Base-by-base conservation (phyloP, 2,113 vertebrate genomes). In the Orcinus orca region DNA sequence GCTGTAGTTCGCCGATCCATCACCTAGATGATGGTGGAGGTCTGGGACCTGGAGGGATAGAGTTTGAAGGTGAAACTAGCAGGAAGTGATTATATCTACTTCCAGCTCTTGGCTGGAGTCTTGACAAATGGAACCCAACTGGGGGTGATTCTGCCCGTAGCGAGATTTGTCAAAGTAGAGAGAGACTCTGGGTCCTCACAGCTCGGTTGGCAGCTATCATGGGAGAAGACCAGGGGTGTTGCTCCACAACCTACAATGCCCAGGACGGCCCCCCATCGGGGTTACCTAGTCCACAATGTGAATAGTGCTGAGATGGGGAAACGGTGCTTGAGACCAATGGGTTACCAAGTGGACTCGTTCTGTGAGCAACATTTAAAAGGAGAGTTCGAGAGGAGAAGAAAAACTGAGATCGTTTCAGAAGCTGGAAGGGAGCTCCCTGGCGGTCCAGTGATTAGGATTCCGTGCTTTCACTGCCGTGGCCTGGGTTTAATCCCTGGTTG, bases 161-260 rank as follows among this genome's bases (percentile, higher is more conserved):
- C 8, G 6, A 3, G 15, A 12, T 58, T 18, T 5, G 58, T 29
- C 58, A 65, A 53, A 8, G 26, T 6, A 31, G 15, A 33, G 58
- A 36, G n/a, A 33, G 15, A 33, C 4, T 76, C 74, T 2, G 10
- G 2, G n/a, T 65, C 44, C 3, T 12, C 5, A 26, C 20, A 25
- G 25, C 4, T 3, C 36, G 41, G n/a, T 31, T 2, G 0, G 2
- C 18, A 38, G 31, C 65, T 14, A 1, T 31, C 4, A 1, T 31
- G 50, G 25, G n/a, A 20, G 8, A 25, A 21, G 47, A 5, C 7
- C 4, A 4, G 14, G 33, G 13, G 60, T 15, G 29, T 1, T 7
- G 8, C 18, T 15, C 0, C 1, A 44, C 1, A 55, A 9, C 4
- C 13, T 6, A 7, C 1, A 55, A 4, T 1, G 90, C 41, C 2